A percentile compares a stretch with the other conserved stretches of the same genome.
Evolutionary conservation across 2,113 vertebrate genomes (phyloP).

Genomic region (Bothrops jararaca): DNA sequence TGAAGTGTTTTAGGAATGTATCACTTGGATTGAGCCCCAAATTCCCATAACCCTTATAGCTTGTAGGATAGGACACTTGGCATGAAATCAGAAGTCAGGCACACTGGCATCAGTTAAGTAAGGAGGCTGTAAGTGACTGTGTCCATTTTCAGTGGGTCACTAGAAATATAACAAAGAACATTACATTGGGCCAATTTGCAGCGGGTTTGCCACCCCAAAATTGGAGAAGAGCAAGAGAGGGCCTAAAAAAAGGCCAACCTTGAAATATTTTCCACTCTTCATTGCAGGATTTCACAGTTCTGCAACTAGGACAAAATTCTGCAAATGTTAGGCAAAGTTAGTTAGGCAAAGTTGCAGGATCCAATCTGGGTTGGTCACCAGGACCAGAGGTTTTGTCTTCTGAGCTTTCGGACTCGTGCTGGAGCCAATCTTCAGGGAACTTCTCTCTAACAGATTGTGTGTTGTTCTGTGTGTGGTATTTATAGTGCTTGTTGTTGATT

Average conservation of each 20-base stretch:
- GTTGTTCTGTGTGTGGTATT: too few relatives aligned
- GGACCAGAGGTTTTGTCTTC: too few relatives aligned
- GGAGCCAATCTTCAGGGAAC: too few relatives aligned
- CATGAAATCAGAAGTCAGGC: constrained; percentile 11
- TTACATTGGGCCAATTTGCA: neutral
- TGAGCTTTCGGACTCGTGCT: too few relatives aligned
- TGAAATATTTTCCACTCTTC: neutral
- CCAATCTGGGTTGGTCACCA: too few relatives aligned
- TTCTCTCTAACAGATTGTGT: too few relatives aligned
- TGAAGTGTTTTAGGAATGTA: neutral
- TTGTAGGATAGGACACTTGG: constrained; percentile 4
- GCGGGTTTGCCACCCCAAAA: neutral
- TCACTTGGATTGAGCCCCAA: constrained; percentile 9
- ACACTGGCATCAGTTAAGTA: neutral
- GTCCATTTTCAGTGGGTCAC: neutral
- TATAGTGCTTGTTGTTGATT: too few relatives aligned
- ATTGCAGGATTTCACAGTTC: neutral
- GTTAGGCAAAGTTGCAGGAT: neutral
- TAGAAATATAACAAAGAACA: neutral
- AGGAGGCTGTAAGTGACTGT: neutral
- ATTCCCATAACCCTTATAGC: constrained; percentile 14
- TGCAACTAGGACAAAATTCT: neutral
- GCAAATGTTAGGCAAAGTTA: neutral
- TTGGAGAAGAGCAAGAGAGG: neutral
- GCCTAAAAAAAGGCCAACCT: neutral